A percentile compares a stretch with the other conserved stretches of the same genome.
phyloP scores from a whole-genome alignment of 2,888 invertebrate genomes.

The Eristalis arbustorum region DNA sequence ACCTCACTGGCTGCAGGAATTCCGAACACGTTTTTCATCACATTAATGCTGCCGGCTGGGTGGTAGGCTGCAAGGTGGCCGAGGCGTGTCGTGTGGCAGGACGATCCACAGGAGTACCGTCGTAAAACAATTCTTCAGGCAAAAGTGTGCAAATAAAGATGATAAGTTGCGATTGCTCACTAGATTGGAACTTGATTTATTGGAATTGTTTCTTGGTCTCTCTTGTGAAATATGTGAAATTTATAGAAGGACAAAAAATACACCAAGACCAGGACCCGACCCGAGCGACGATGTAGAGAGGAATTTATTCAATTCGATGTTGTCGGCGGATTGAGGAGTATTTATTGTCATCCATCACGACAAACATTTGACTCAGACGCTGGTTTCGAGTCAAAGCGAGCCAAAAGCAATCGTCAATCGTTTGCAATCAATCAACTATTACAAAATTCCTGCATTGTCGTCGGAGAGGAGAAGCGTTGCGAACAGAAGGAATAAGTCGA shows the following conservation, averaged over 20 bases:
- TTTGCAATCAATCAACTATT: no score
- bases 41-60: slow-evolving; percentile 1
- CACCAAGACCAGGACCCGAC: not conserved
- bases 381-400: no score
- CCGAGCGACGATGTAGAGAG: not conserved
- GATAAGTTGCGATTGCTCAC: slow-evolving; percentile 38
- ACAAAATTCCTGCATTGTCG: no score
- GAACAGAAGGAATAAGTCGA: no score
- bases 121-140: slow-evolving; percentile 18
- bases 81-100: not conserved
- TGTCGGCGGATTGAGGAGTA: not conserved
- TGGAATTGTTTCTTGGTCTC: not conserved
- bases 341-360: no score
- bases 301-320: not conserved
- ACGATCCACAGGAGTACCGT: not conserved
- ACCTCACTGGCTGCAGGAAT: slow-evolving; percentile 6
- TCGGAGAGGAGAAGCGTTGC: no score
- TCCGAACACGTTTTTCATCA: slow-evolving; percentile 64
- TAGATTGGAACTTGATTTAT: slow-evolving; percentile 2
- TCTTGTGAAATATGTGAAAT: not conserved
- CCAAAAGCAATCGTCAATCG: no score
- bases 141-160: slow-evolving; percentile 37
- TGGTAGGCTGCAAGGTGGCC: not conserved
- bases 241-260: not conserved
- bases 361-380: no score